Percentiles rank a stretch among this genome's conserved stretches.
phyloP scores from a whole-genome alignment of 92 coral and sea anemone species.

The Epizoanthus scotinus region DNA sequence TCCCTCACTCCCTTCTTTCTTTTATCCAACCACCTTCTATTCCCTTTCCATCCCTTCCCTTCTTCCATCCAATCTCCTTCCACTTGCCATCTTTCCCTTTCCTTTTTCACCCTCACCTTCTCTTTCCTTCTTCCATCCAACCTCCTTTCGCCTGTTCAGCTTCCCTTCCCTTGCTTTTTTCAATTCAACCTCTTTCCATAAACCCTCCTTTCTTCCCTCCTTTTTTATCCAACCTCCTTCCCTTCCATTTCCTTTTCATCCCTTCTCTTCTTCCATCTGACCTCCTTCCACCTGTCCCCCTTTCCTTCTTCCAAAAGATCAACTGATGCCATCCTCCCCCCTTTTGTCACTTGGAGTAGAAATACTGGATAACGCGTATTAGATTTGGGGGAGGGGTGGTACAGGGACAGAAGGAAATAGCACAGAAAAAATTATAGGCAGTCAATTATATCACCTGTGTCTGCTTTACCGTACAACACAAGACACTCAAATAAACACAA shows the following conservation, averaged over 20 bases:
- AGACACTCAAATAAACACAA: not conserved
- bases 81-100: not conserved
- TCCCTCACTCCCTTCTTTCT: not conserved
- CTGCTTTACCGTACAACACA: too few species aligned
- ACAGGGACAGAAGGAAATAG: not conserved
- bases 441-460: not conserved
- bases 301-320: too few species aligned
- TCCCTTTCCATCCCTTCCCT: too few species aligned
- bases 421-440: not conserved
- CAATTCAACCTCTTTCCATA: not conserved
- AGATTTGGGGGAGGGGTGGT: not conserved
- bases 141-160: not conserved
- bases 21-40: too few species aligned
- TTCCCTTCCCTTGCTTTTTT: not conserved
- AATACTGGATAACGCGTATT: too few species aligned
- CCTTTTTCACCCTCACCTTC: not conserved
- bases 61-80: too few species aligned
- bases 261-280: not conserved
- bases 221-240: not conserved
- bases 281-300: too few species aligned
- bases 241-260: not conserved
- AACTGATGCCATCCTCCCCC: too few species aligned
- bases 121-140: not conserved
- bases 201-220: too few species aligned
- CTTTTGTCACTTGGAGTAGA: too few species aligned